Base-by-base conservation (phyloP, 2,797 vertebrate genomes). In the Dicrostonyx torquatus region DNA sequence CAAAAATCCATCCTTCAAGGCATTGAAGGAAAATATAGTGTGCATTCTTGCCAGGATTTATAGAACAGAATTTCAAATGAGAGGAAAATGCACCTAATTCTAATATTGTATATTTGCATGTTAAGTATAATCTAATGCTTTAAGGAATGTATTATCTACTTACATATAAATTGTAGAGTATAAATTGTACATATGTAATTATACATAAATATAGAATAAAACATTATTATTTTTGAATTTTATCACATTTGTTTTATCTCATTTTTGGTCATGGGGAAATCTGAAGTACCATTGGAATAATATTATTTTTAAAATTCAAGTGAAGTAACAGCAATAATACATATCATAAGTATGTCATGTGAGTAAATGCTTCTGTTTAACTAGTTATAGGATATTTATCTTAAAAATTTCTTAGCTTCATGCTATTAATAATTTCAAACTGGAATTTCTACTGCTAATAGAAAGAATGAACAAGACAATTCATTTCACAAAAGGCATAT, bases 1-100 rank as follows among this genome's bases (percentile, higher is more conserved):
- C 3, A 76, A 75, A 96, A 83, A 66, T 6, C 53, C 45, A 26
- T 68, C 17, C 89, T 62, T 83, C 34, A 94, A 93, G 22, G 2
- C 4, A 26, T 73, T 95, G 18, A 92, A 90, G 89, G 76, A 66
- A 92, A 94, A 92, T 85, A 70, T 34, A 77, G 5, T 37, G 84
- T 18, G 76, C 13, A 87, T 85, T 5, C 34, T 80, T 88, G 13
- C 24, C 17, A 83, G 0, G 29, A 73, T 92, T 80, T 20, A 48
- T 90, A 94, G 37, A 45, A 6, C 26, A 88, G 77, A 95, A 82
- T 78, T 89, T 90, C 31, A 89, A 93, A 78, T 62, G 7, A 9
- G 2, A 66, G 24, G 2, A 2, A 70, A 89, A 79, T 87, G 45
- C 12, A 75, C 10, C 48, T 62, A 93, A 94, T 88, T 92, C 8